phyloP scores from a whole-genome alignment of 2,113 vertebrate genomes.

The Rutilus rutilus region DNA sequence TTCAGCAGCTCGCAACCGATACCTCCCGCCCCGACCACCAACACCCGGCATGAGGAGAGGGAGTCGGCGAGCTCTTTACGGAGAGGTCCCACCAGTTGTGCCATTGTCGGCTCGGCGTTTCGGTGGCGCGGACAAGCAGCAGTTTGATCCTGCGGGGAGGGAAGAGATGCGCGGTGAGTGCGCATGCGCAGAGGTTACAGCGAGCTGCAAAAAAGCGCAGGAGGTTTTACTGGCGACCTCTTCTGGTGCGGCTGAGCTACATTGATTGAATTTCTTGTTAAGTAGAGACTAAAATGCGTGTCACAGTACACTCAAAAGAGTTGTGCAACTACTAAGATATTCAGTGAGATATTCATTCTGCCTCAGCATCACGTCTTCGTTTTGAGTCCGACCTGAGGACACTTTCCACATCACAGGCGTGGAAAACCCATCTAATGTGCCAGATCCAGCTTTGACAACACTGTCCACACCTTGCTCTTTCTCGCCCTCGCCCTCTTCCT shows the following conservation, averaged over 20 bases:
- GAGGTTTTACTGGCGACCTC: conserved; percentile 19
- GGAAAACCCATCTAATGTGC: too few relatives aligned
- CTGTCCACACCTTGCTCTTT: too few relatives aligned
- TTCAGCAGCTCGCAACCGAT: conserved; percentile 96
- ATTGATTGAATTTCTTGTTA: too few relatives aligned
- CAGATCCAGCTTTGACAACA: too few relatives aligned
- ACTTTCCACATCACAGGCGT: too few relatives aligned
- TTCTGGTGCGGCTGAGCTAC: conserved; percentile 14
- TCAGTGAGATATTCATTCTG: too few relatives aligned
- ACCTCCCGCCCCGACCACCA: conserved; percentile 93
- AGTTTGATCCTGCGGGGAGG: conserved; percentile 20
- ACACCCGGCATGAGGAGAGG: conserved; percentile 80
- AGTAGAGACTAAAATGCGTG: too few relatives aligned
- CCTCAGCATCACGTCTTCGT: too few relatives aligned
- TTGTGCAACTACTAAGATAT: too few relatives aligned
- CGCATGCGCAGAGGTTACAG: background rate
- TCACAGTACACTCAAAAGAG: too few relatives aligned
- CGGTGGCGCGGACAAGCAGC: conserved; percentile 9
- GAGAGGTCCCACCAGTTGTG: conserved; percentile 82
- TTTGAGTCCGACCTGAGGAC: too few relatives aligned
- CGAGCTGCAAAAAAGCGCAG: background rate
- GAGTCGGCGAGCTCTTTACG: conserved; percentile 86
- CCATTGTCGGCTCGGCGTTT: conserved; percentile 69
- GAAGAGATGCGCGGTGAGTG: background rate
- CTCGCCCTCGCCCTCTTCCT: too few relatives aligned